Conservation (phyloP, 2,113 vertebrate genomes). For the Hystrix brachyura region DNA sequence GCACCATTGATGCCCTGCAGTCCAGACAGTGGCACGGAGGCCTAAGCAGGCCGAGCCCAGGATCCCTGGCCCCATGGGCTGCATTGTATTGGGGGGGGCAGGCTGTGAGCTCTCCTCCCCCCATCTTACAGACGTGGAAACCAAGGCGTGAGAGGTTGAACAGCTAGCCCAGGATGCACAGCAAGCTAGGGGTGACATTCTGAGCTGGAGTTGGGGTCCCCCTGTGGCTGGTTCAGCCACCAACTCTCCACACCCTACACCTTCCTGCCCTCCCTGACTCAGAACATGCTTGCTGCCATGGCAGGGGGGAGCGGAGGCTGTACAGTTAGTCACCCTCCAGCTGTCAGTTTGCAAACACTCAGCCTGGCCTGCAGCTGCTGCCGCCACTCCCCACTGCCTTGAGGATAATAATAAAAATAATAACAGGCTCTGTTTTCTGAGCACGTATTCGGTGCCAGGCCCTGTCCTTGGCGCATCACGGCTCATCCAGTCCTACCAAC, state of each 20-base stretch:
- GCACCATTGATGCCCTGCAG: not conserved
- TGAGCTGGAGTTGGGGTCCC: not conserved
- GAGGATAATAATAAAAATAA: conserved; percentile 78
- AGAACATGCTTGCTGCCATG: not conserved
- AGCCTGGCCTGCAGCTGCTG: conserved; percentile 70
- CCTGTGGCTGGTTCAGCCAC: not conserved
- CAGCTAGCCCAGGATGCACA: not conserved
- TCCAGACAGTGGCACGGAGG: not conserved
- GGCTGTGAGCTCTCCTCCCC: not conserved
- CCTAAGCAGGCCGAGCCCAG: not conserved
- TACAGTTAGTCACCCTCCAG: conserved; percentile 68
- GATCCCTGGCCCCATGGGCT: not conserved
- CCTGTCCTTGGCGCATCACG: not conserved
- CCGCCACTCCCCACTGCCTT: conserved; percentile 27
- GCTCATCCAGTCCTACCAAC: not conserved
- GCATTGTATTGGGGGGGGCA: not conserved
- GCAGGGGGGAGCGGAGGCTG: conserved; percentile 49
- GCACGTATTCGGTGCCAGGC: conserved; percentile 59
- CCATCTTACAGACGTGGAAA: not conserved
- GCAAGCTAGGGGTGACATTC: not conserved
- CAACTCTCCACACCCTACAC: not conserved
- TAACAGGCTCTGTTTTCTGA: conserved; percentile 70
- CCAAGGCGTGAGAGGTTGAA: not conserved
- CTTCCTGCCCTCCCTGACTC: not conserved
- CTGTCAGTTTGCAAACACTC: conserved; percentile 82